Conservation (phyloP, 1,140 invertebrate species). For the Dufourea novaeangliae region DNA sequence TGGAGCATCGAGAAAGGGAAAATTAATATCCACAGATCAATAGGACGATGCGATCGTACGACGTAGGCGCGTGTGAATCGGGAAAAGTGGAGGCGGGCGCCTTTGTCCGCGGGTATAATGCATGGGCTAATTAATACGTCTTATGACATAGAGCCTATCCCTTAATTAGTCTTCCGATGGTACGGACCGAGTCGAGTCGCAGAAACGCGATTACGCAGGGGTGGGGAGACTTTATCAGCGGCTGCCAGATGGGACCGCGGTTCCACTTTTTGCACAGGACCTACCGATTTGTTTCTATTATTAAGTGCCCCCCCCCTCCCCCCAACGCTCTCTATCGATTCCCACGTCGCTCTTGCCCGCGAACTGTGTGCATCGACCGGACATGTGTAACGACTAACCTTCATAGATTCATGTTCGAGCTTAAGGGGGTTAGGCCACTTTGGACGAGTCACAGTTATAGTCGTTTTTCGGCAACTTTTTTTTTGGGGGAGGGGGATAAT, state of each 20-base stretch:
- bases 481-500: no score
- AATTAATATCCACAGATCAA: no score
- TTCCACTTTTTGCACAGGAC: not conserved
- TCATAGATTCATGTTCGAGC: not conserved
- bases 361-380: slow-evolving; percentile 7
- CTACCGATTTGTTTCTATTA: slow-evolving; percentile 45
- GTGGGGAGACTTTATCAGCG: slow-evolving; percentile 12
- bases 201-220: not conserved
- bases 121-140: not conserved
- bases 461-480: no score
- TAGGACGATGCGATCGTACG: no score
- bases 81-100: no score
- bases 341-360: slow-evolving; percentile 10
- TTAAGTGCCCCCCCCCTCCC: no score
- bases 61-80: no score
- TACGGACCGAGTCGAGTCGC: not conserved
- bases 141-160: not conserved
- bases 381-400: not conserved
- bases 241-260: not conserved
- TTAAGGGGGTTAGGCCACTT: no score
- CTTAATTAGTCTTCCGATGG: not conserved
- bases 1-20: no score
- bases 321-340: slow-evolving; percentile 39
- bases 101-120: not conserved
- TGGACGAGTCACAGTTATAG: no score